These are phyloP conservation scores for Malurus splendens DNA, from an alignment of 2,797 vertebrate species.

Conservation along the genomic window DNA sequence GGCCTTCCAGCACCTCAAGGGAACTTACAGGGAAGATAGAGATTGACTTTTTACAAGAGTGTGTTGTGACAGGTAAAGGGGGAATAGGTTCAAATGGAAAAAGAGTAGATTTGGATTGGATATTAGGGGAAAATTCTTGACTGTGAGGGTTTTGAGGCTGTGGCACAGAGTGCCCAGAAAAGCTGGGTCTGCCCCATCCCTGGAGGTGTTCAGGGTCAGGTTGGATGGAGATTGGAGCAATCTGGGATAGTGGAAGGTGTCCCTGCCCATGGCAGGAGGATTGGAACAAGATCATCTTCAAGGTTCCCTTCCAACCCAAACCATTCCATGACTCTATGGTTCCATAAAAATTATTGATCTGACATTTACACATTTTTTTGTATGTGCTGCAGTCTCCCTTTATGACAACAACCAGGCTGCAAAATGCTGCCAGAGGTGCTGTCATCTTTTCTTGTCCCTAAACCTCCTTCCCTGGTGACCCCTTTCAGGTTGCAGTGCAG, in stretches of 20 bases:
- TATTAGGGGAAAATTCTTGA: background rate
- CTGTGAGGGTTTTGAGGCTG: background rate
- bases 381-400: background rate
- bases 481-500: background rate
- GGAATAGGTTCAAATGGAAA: background rate
- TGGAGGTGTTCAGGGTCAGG: background rate
- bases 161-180: background rate
- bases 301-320: background rate
- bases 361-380: background rate
- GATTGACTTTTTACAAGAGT: background rate
- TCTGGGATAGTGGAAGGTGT: background rate
- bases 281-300: background rate
- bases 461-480: background rate
- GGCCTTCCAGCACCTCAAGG: background rate
- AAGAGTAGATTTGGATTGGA: background rate
- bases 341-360: background rate
- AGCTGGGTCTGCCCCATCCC: accelerated
- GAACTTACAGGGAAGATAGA: background rate
- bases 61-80: no score
- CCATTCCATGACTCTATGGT: background rate
- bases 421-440: background rate
- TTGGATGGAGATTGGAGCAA: no score
- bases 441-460: background rate
- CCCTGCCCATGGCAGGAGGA: background rate
- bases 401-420: background rate